Base-by-base conservation (phyloP, 2,888 invertebrate genomes). In the Rhyacophila evoluta region DNA sequence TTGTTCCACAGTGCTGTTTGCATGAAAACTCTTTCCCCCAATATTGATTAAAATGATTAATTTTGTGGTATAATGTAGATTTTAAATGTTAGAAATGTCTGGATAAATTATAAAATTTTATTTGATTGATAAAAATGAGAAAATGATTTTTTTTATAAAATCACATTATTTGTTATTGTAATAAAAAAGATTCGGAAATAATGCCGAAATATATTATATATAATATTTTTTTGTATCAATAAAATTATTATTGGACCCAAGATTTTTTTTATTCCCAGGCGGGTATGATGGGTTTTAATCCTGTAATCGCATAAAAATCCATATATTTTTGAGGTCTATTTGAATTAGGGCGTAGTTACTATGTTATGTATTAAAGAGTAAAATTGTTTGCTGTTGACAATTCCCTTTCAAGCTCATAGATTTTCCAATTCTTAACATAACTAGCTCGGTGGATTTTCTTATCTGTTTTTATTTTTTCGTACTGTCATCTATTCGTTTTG, bases 181-280 rank as follows among this genome's bases (percentile, higher is more conserved):
- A 55, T 55, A 55, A 55, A 55, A 19, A 55, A 19, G 55, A 55
- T 2, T 55, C 55, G 55, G 55, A 55, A 19, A 55, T 55, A 55
- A 55, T 55, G 19, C 55, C 55, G 55, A 55, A 55, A 55, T 55
- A 55, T 55, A 55, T 70, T 55, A 68, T 74, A 39, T 37, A 74
- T 55, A 68, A 74, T 74, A 74, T 68, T 74, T 68, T 74, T 74
- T 74, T 74, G 74, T 74, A 68, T 55, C 74, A 74, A 74, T 74
- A 74, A 74, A 74, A 72, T 55, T 29, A 74, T 74, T 74, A 74
- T 74, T 74, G 74, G 74, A 74, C 74, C 74, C 37, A 74, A 36
- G 25, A 0, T 37, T 10, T 2, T 19, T 68, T 37, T 74, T 73
- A n/a, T n/a, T n/a, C n/a, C n/a, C n/a, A n/a, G n/a, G n/a, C n/a